Conservation (phyloP, 2,888 invertebrate species). For the Octodonta nipae region DNA sequence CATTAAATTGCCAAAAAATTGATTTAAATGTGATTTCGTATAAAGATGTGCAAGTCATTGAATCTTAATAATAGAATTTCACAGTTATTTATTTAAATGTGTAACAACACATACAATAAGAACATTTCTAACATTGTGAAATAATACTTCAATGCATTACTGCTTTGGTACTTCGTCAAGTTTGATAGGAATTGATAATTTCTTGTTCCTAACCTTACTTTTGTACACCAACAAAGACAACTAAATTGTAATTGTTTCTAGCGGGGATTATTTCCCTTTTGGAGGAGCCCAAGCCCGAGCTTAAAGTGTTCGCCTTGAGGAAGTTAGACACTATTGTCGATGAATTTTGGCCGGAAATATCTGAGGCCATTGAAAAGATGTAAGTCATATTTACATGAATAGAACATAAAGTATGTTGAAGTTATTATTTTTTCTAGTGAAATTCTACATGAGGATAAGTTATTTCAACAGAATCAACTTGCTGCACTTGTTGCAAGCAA, state of each 20-base stretch:
- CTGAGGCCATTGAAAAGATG: conserved; percentile 94
- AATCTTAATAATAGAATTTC: too few relatives aligned
- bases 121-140: too few relatives aligned
- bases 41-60: conserved; percentile 2
- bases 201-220: too few relatives aligned
- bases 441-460: conserved; percentile 85
- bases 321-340: conserved; percentile 89
- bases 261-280: conserved; percentile 91
- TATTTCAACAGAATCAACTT: conserved; percentile 75
- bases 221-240: too few relatives aligned
- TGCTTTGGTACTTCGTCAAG: too few relatives aligned
- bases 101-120: too few relatives aligned
- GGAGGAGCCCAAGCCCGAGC: conserved; percentile 85
- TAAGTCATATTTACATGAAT: too few relatives aligned
- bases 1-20: too few relatives aligned
- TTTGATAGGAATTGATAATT: too few relatives aligned
- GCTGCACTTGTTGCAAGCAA: conserved; percentile 97
- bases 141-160: too few relatives aligned
- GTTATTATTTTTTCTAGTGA: conserved; percentile 53
- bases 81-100: too few relatives aligned
- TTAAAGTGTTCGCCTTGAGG: conserved; percentile 85
- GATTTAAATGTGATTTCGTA: too few relatives aligned
- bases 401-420: not conserved
- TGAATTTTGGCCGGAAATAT: conserved; percentile 98
- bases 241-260: conserved; percentile 28